Evolutionary conservation across 2,113 vertebrate genomes (phyloP), one percentile per base, ranked within the genome.

Genomic region (Cygnus atratus): DNA sequence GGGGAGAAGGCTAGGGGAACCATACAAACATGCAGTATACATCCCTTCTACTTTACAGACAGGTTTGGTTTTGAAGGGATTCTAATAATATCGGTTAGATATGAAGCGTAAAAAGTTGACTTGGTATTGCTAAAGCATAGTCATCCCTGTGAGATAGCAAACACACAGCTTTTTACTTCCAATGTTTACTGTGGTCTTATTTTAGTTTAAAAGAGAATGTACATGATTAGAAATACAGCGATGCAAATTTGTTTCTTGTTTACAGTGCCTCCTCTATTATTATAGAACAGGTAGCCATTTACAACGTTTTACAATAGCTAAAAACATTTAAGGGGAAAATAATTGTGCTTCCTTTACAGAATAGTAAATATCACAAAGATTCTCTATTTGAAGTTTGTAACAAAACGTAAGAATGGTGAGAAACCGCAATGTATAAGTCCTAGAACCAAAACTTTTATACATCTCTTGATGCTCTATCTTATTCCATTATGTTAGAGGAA

Each of bases 11-110:
- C 46, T 9, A 4, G 7, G 37, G 31, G 57, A 84, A n/a, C n/a
- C 71, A 48, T 4, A 37, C 4, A 70, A 48, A 54, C 17, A 44
- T 0, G 2, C 18, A 75, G 24, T 4, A n/a, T 2, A 8, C 10
- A 37, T 44, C 33, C 65, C 16, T 18, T 14, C 44, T 11, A 2
- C 11, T 62, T 41, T 46, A 2, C 21, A 4, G 37, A 7, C 16
- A 71, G 24, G 20, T 75, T 66, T 59, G 57, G 22, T 54, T 93
- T 62, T 41, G 39, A 65, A 37, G 21, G 21, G 90, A 59, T 21
- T 63, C 28, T 25, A 29, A 63, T 52, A 31, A 28, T n/a, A 35
- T 10, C 29, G 10, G 41, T 61, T 35, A 75, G 31, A 61, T 46
- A 57, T 12, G 0, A 6, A 44, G 33, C 11, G 10, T 12, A 74